Conservation (phyloP, 53 echinoderm and acorn worm species). For the Antedon mediterranea region DNA sequence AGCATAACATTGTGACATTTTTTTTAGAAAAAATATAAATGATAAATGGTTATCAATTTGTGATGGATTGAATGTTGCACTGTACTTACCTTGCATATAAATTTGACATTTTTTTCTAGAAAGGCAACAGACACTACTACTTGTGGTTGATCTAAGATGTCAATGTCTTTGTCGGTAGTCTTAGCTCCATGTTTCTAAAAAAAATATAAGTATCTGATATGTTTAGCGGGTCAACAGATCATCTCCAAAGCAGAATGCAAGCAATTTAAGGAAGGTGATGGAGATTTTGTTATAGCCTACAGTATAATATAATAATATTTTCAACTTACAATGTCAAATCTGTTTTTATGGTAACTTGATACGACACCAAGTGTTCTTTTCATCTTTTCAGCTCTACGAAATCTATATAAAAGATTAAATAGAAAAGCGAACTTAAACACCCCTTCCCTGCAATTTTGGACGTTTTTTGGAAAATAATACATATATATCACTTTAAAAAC, state of each 20-base stretch:
- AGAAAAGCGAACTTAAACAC: too few relatives aligned
- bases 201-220: neutral
- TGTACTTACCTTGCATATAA: neutral
- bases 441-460: too few relatives aligned
- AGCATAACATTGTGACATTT: too few relatives aligned
- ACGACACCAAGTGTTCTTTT: neutral
- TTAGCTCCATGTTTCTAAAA: neutral
- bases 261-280: too few relatives aligned
- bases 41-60: too few relatives aligned
- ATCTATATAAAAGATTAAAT: neutral
- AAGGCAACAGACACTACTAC: neutral
- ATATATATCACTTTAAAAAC: too few relatives aligned
- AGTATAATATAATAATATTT: neutral
- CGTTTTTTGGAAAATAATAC: too few relatives aligned
- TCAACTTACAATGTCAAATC: neutral
- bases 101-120: neutral
- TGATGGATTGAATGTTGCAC: too few relatives aligned
- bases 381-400: neutral
- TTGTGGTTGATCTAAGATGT: neutral
- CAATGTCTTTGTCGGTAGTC: neutral
- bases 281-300: too few relatives aligned
- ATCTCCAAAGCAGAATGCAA: too few relatives aligned
- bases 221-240: too few relatives aligned
- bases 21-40: too few relatives aligned
- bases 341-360: neutral